These are phyloP conservation scores for Malurus splendens DNA, from an alignment of 2,797 vertebrate species.

Conservation along the genomic window DNA sequence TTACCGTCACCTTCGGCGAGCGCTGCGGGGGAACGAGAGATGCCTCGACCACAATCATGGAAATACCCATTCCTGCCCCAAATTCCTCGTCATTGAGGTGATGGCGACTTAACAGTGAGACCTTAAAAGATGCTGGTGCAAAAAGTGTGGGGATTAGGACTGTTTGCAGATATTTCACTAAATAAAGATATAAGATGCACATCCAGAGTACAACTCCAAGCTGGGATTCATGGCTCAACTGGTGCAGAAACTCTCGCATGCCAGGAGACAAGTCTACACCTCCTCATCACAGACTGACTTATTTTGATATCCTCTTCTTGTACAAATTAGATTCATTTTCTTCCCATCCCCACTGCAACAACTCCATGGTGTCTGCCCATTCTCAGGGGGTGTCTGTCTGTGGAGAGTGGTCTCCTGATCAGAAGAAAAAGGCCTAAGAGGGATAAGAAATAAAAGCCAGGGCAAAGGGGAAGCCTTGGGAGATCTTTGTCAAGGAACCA, in stretches of 20 bases:
- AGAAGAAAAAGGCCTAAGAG: not conserved
- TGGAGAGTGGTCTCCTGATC: too few species aligned
- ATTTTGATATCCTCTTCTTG: not conserved
- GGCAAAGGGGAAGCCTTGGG: not conserved
- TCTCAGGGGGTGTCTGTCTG: accelerated
- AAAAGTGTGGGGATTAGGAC: not conserved
- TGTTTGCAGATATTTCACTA: not conserved
- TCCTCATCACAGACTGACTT: not conserved
- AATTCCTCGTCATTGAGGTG: accelerated
- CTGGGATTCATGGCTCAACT: not conserved
- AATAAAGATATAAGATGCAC: accelerated
- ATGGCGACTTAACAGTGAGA: accelerated
- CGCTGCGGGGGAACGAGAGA: accelerated
- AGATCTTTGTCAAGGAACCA: not conserved
- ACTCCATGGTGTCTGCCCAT: accelerated
- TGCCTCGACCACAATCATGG: not conserved
- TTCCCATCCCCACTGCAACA: not conserved
- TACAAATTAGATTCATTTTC: not conserved
- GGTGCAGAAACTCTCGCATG: not conserved
- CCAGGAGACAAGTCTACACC: not conserved
- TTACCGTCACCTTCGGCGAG: not conserved
- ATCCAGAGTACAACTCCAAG: not conserved
- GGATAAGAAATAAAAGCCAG: not conserved
- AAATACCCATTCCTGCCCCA: not conserved
- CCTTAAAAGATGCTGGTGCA: not conserved